Evolutionary conservation across 1,140 invertebrate genomes (phyloP), one percentile per base, ranked within the genome.

Genomic region (Drosophila ercepeae): DNA sequence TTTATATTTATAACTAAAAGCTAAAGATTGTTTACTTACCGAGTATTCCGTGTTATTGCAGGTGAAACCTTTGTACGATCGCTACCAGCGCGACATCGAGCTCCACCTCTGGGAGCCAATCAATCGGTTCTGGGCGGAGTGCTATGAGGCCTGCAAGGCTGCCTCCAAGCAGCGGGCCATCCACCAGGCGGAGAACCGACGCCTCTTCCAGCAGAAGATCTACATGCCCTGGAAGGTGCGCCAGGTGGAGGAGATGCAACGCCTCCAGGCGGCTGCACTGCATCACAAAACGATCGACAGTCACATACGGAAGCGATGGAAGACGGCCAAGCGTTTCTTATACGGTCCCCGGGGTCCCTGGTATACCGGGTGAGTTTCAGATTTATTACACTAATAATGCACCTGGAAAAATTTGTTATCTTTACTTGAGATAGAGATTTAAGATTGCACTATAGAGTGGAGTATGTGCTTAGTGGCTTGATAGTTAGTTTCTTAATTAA

Each of bases 51-150:
- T 42, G 25, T 23, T 36, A 36, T 82, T 55, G 9, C 78, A 93
- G 92, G 89, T 93, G 5, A 90, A 91, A 52, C 91, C 92, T 0
- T 64, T 93, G 9, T 91, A 92, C 60, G 92, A 92, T 59, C 72
- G 77, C 4, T 93, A 93, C 64, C 90, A 92, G 54, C 75, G 91
- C 7, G 92, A 92, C 39, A 91, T 92, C 6, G 91, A 90, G 48
- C 77, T 89, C 5, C 83, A 92, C 57, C 76, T 93, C 27, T 92
- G 92, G 52, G 93, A 93, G 71, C 89, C 91, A 1, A 93, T 94
- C 81, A 93, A 93, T 83, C 92, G 91, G 1, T 93, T 93, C 77
- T 94, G 93, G 93, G 93, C 93, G 13, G 92, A 94, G 45, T 93
- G 93, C 75, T 93, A 93, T 53, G 93, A 94, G 71, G 91, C 91